phyloP scores from a whole-genome alignment of 2,797 vertebrate species.

The Microcaecilia unicolor region DNA sequence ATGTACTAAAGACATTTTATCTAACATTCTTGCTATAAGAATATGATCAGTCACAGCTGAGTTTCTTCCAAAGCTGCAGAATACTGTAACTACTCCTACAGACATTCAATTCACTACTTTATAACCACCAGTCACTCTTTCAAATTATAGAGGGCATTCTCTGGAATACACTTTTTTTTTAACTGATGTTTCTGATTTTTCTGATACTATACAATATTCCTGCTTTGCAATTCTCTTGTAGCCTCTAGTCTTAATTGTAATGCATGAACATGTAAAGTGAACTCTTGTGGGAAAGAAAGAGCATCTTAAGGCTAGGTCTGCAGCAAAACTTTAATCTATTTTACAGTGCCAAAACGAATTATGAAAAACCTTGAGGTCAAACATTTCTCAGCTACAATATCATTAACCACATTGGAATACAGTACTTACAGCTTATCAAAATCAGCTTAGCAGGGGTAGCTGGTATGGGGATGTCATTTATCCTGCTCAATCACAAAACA shows the following conservation, averaged over 20 bases:
- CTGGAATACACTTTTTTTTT: not conserved
- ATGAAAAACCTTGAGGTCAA: too few relatives aligned
- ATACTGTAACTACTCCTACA: slow-evolving; percentile 1
- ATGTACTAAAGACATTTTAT: not conserved
- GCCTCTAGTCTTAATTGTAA: not conserved
- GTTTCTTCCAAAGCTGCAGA: not conserved
- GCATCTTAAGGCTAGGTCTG: not conserved
- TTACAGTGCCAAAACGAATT: not conserved
- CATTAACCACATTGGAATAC: too few relatives aligned
- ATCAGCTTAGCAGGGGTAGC: too few relatives aligned
- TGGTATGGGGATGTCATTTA: too few relatives aligned
- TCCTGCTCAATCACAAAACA: too few relatives aligned
- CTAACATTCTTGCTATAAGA: not conserved
- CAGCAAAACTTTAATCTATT: not conserved
- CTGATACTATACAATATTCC: not conserved
- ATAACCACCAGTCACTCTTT: not conserved
- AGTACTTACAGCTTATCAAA: not conserved
- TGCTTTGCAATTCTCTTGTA: slow-evolving; percentile 1
- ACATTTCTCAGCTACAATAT: too few relatives aligned
- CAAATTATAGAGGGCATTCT: slow-evolving; percentile 4
- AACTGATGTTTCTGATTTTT: slow-evolving; percentile 4
- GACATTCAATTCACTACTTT: slow-evolving; percentile 8
- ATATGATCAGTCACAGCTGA: not conserved
- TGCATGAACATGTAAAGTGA: slow-evolving; percentile 3
- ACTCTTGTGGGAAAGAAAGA: slow-evolving; percentile 6